phyloP scores from a whole-genome alignment of 2,113 vertebrate species.

The Pandion haliaetus region DNA sequence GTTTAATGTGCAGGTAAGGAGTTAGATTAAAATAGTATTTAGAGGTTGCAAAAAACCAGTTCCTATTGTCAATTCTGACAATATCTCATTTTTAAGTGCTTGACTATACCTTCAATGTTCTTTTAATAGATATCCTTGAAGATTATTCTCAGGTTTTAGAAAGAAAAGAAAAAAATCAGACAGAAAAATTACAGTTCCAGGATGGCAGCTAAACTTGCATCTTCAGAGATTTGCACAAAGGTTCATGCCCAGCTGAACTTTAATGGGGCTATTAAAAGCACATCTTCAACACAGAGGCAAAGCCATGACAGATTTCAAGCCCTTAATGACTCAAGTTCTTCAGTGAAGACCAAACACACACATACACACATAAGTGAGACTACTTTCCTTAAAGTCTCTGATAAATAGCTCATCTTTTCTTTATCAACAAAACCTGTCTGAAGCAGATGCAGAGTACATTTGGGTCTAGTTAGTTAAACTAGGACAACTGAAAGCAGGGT shows the following conservation, averaged over 20 bases:
- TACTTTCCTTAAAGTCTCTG: background rate
- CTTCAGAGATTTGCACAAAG: background rate
- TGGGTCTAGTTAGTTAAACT: background rate
- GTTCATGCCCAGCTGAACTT: background rate
- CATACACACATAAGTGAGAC: background rate
- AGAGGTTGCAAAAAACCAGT: background rate
- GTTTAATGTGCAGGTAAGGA: background rate
- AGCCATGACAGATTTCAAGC: background rate
- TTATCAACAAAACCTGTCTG: conserved; percentile 1
- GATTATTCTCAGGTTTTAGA: conserved; percentile 20
- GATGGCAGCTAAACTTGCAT: background rate
- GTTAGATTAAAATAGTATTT: conserved; percentile 40
- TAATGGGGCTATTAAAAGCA: conserved; percentile 27
- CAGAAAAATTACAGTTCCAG: background rate
- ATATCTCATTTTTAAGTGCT: background rate
- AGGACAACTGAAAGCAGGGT: background rate
- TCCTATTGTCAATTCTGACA: conserved; percentile 48
- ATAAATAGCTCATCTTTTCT: conserved; percentile 17
- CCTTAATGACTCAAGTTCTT: background rate
- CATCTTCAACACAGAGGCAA: conserved; percentile 14
- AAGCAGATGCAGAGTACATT: background rate
- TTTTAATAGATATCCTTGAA: conserved; percentile 44
- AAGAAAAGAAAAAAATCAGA: background rate
- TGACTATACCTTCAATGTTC: conserved; percentile 27
- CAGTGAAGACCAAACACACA: background rate